Conservation (phyloP, 1,140 invertebrate species). For the Neodiprion fabricii region DNA sequence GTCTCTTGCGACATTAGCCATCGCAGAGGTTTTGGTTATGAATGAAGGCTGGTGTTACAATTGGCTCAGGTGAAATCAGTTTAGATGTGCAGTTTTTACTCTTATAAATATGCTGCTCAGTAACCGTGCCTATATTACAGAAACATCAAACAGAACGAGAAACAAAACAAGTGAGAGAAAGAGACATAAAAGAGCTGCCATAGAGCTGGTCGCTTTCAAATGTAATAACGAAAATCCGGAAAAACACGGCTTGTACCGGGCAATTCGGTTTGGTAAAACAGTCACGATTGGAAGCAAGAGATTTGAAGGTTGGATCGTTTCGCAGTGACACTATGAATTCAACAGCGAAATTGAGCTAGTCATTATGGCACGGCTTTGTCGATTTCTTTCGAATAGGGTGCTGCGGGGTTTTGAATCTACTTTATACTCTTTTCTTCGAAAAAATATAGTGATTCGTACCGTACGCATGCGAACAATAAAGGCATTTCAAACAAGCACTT, state of each 20-base stretch:
- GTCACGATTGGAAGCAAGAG: neutral
- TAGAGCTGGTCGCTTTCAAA: neutral
- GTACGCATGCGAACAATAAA: too few relatives aligned
- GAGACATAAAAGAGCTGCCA: neutral
- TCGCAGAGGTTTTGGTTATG: too few relatives aligned
- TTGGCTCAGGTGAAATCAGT: too few relatives aligned
- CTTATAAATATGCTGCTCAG: too few relatives aligned
- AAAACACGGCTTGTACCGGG: neutral
- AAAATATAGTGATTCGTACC: too few relatives aligned
- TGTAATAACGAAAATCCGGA: neutral
- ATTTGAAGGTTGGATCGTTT: conserved; percentile 5
- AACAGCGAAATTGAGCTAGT: neutral
- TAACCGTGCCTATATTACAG: too few relatives aligned
- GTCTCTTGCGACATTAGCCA: too few relatives aligned
- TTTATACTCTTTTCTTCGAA: too few relatives aligned
- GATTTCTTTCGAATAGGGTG: neutral
- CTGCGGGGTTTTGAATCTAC: neutral
- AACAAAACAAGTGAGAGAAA: neutral
- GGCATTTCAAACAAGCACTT: too few relatives aligned
- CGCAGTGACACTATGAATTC: neutral
- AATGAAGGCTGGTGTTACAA: too few relatives aligned
- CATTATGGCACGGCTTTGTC: neutral
- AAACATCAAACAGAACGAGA: neutral
- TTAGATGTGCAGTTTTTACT: too few relatives aligned
- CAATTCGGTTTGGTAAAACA: neutral